phyloP scores from a whole-genome alignment of 35 echinoderm and acorn worm species.

The Chiridota heheva region DNA sequence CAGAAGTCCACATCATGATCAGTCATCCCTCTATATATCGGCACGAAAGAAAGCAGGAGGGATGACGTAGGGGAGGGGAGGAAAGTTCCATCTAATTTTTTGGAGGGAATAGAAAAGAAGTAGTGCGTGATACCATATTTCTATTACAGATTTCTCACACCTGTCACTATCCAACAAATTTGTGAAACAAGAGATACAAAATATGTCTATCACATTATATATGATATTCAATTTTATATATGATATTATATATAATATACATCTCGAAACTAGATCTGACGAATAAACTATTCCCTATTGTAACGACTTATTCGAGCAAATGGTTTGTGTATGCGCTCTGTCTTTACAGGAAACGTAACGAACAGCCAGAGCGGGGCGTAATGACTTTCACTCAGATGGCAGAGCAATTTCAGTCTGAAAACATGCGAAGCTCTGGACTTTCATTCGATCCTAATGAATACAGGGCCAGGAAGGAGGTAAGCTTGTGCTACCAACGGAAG shows the following conservation, averaged over 20 bases:
- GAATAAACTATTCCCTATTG: neutral
- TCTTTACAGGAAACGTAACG: neutral
- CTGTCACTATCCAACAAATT: too few relatives aligned
- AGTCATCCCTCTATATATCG: too few relatives aligned
- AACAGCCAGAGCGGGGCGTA: neutral
- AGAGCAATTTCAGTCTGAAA: conserved; percentile 66
- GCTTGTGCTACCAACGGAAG: neutral
- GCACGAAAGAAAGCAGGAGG: too few relatives aligned
- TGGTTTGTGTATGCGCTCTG: neutral
- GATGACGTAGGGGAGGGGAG: too few relatives aligned
- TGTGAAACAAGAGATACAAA: neutral
- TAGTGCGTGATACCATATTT: too few relatives aligned
- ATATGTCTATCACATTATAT: neutral
- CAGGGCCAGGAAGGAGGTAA: conserved; percentile 84
- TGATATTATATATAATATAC: neutral
- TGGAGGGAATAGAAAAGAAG: too few relatives aligned
- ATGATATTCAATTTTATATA: neutral
- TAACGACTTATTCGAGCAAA: neutral
- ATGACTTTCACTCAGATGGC: conserved; percentile 89
- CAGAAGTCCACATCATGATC: too few relatives aligned
- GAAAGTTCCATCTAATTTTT: too few relatives aligned
- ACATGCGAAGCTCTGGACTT: conserved; percentile 72
- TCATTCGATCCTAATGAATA: conserved; percentile 83
- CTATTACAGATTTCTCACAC: too few relatives aligned
- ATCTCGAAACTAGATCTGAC: neutral